Percentiles rank a stretch among this genome's conserved stretches.
Conservation (phyloP, 2,888 invertebrate species). For the Xylota sylvarum region DNA sequence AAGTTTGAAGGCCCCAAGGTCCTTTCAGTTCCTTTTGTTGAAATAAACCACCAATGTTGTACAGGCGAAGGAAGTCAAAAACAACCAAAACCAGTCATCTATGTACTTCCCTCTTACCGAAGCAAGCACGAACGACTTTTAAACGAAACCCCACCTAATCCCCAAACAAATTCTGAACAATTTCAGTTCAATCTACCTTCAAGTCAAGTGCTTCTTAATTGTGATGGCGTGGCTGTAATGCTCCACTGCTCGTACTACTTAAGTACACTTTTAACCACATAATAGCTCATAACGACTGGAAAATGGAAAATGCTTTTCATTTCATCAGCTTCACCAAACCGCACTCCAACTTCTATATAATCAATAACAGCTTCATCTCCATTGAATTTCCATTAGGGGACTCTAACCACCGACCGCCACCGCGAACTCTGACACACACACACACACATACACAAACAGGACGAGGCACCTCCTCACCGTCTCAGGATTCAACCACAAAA, state of each 20-base stretch:
- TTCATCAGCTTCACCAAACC: slow-evolving; percentile 4
- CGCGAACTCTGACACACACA: no score
- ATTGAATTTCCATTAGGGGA: slow-evolving; percentile 27
- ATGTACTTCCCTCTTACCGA: no score
- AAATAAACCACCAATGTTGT: no score
- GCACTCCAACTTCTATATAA: not conserved
- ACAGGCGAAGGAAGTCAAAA: no score
- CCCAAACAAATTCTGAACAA: not conserved
- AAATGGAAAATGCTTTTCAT: slow-evolving; percentile 35
- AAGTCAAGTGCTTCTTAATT: slow-evolving; percentile 17
- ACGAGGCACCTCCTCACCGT: not conserved
- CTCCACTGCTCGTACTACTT: slow-evolving; percentile 14
- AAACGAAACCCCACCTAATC: not conserved
- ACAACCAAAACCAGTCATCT: no score
- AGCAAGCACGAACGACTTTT: not conserved
- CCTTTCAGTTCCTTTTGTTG: no score
- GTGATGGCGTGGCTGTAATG: not conserved
- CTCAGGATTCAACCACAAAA: slow-evolving; percentile 21
- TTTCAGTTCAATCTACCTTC: slow-evolving; percentile 1
- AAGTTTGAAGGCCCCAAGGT: no score
- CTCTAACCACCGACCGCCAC: not conserved
- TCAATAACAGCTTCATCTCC: slow-evolving; percentile 26
- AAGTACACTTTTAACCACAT: slow-evolving; percentile 36
- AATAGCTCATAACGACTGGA: slow-evolving; percentile 32
- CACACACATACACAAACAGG: no score